These are phyloP conservation scores for Hormaphis cornu DNA, from an alignment of 1,140 invertebrate species.

Conservation along the genomic window DNA sequence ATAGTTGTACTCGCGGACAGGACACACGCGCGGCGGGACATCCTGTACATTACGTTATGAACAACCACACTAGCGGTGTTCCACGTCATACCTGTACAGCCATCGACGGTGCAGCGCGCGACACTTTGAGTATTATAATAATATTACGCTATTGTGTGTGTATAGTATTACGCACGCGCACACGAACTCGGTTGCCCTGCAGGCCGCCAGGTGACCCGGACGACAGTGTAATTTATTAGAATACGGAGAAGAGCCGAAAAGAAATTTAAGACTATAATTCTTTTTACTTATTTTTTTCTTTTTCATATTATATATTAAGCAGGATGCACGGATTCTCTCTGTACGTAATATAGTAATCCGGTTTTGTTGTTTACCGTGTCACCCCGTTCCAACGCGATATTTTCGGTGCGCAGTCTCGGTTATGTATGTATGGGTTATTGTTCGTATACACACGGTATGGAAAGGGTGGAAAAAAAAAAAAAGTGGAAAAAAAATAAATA, in stretches of 20 bases:
- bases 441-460: no score
- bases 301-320: neutral
- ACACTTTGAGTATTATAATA: no score
- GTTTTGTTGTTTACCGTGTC: constrained; percentile 13
- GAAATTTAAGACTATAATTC: constrained; percentile 19
- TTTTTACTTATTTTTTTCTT: neutral
- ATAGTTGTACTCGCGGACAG: no score
- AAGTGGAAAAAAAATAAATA: constrained; percentile 5
- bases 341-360: constrained; percentile 1
- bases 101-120: no score
- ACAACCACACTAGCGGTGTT: no score
- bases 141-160: no score
- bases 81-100: no score
- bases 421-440: neutral
- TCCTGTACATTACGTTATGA: no score
- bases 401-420: neutral
- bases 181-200: no score
- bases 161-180: no score
- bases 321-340: constrained; percentile 21
- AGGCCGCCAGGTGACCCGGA: neutral
- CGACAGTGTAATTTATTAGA: neutral
- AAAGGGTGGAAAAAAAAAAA: constrained; percentile 1
- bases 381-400: constrained; percentile 9
- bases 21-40: no score
- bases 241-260: neutral